Evolutionary conservation across 1,140 invertebrate species (phyloP).

Genomic region (Asbolus verrucosus): DNA sequence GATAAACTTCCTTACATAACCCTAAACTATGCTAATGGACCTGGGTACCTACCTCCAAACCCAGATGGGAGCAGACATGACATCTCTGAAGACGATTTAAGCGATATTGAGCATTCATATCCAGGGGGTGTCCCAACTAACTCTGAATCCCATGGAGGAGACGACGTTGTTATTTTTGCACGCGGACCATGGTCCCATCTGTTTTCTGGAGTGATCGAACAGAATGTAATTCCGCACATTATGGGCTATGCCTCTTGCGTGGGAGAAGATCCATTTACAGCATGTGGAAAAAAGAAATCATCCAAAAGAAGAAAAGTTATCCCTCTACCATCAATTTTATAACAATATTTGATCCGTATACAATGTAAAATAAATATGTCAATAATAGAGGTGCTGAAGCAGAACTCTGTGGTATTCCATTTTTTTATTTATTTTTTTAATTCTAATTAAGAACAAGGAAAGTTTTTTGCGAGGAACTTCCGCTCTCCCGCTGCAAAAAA

Average conservation of each 20-base stretch:
- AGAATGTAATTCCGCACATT: conserved; percentile 76
- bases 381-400: no score
- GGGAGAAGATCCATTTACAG: conserved; percentile 62
- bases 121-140: conserved; percentile 67
- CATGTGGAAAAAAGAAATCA: no score
- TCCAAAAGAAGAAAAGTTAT: no score
- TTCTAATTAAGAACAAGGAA: no score
- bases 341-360: no score
- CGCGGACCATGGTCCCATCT: conserved; percentile 75
- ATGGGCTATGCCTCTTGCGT: conserved; percentile 76
- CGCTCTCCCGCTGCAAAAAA: background rate
- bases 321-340: no score
- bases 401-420: no score
- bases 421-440: no score
- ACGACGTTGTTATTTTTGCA: conserved; percentile 73
- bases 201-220: conserved; percentile 75
- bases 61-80: conserved; percentile 61
- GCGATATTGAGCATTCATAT: conserved; percentile 64
- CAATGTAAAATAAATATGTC: no score
- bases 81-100: conserved; percentile 60
- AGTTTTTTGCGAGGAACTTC: background rate
- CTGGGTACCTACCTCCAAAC: conserved; percentile 67
- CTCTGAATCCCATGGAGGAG: conserved; percentile 70
- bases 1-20: conserved; percentile 76
- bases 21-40: conserved; percentile 81